Percentiles rank a stretch among this genome's conserved stretches.
Evolutionary conservation across 2,797 vertebrate species (phyloP).

Genomic region (Buceros bicornis): DNA sequence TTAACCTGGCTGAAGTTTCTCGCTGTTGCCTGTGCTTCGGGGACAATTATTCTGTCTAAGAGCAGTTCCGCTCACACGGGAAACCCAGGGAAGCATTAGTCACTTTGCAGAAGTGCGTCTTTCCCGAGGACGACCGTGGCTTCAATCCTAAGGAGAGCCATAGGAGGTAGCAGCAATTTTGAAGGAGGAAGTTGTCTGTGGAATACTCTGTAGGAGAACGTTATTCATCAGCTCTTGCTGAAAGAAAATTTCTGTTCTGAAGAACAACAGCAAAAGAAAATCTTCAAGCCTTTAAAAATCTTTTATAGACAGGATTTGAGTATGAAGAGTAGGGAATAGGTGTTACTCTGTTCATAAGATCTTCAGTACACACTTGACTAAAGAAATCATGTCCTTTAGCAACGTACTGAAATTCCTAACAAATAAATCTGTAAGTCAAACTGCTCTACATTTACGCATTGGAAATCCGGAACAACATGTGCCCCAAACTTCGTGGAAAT

Average conservation of each 20-base stretch:
- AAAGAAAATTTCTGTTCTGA: conserved; percentile 17
- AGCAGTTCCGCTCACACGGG: neutral
- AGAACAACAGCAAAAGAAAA: conserved; percentile 2
- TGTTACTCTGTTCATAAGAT: neutral
- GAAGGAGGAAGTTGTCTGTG: neutral
- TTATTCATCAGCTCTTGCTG: conserved; percentile 36
- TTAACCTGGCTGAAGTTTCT: neutral
- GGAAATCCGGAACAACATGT: neutral
- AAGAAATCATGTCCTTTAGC: neutral
- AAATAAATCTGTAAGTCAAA: neutral
- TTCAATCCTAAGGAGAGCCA: conserved; percentile 50
- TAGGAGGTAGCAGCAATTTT: conserved; percentile 51
- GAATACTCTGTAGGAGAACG: conserved; percentile 35
- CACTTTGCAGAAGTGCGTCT: conserved; percentile 44
- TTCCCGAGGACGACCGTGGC: conserved; percentile 30
- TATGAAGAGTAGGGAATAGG: neutral
- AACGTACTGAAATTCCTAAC: neutral
- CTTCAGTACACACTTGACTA: neutral
- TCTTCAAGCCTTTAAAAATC: neutral
- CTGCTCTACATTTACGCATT: neutral
- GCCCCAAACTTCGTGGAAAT: neutral
- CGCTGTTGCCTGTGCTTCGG: neutral
- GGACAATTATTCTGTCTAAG: neutral
- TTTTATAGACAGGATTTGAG: neutral
- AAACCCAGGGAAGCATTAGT: conserved; percentile 59